phyloP scores from a whole-genome alignment of 2,888 invertebrate genomes.

The Falcaria lacertinaria region DNA sequence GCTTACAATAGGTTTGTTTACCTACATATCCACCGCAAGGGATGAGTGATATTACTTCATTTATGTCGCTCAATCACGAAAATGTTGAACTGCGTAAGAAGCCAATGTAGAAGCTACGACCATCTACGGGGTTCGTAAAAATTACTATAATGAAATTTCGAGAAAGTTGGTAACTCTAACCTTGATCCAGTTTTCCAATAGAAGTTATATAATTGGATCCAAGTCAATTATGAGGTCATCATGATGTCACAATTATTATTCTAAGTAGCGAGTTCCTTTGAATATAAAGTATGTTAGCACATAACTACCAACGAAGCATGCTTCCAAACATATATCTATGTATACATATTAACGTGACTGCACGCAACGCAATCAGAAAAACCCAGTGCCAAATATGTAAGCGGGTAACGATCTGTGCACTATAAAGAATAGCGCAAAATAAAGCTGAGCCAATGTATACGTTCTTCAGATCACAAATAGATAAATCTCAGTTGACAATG shows the following conservation, averaged over 20 bases:
- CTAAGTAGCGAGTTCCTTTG: constrained; percentile 23
- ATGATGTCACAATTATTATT: constrained; percentile 30
- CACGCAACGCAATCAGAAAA: constrained; percentile 8
- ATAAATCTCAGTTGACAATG: constrained; percentile 53
- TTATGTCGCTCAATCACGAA: constrained; percentile 6
- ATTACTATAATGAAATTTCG: too few relatives aligned
- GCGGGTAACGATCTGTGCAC: not conserved
- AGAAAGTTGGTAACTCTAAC: too few relatives aligned
- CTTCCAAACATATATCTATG: not conserved
- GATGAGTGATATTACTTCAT: constrained; percentile 32
- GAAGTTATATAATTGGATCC: constrained; percentile 5
- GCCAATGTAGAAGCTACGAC: too few relatives aligned
- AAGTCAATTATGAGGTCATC: constrained; percentile 8
- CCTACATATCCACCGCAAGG: constrained; percentile 35
- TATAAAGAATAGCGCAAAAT: constrained; percentile 11
- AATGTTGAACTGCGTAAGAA: not conserved
- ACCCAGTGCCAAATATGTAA: constrained; percentile 5
- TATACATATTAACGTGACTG: too few relatives aligned
- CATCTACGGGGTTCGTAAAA: not conserved
- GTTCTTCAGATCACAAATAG: constrained; percentile 35
- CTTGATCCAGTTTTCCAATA: constrained; percentile 5
- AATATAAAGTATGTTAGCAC: constrained; percentile 25
- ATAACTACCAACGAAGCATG: constrained; percentile 14
- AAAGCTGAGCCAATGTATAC: constrained; percentile 27
- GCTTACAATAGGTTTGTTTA: constrained; percentile 50